Evolutionary conservation across 1,140 invertebrate species (phyloP).

Genomic region (Heliconius himera): DNA sequence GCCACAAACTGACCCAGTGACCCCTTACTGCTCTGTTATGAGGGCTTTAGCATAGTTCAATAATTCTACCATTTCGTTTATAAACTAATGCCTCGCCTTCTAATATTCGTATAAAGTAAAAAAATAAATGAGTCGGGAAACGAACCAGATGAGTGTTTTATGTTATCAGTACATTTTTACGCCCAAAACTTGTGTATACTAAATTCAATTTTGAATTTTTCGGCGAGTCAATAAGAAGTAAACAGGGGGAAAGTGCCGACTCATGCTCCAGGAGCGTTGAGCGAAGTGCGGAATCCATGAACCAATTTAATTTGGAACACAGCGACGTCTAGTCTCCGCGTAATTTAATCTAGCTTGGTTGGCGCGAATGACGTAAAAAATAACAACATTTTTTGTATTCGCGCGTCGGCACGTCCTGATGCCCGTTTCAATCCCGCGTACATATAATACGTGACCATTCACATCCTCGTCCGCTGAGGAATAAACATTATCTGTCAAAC

Average conservation of each 20-base stretch:
- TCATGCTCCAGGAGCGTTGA: constrained; percentile 27
- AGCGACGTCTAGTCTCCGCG: constrained; percentile 52
- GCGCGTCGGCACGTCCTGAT: constrained; percentile 58
- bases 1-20: constrained; percentile 38
- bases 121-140: not conserved
- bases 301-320: constrained; percentile 62
- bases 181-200: not conserved
- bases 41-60: constrained; percentile 9
- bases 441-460: constrained; percentile 75
- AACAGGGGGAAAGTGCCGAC: constrained; percentile 28
- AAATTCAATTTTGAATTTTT: constrained; percentile 15
- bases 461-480: constrained; percentile 54
- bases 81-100: too few species aligned
- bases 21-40: constrained; percentile 20
- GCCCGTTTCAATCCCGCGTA: constrained; percentile 64
- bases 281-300: constrained; percentile 51
- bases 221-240: constrained; percentile 32
- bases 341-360: constrained; percentile 62
- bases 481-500: constrained; percentile 71
- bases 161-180: not conserved
- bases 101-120: not conserved
- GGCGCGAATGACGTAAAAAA: constrained; percentile 51
- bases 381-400: constrained; percentile 63
- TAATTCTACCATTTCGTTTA: not conserved
- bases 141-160: not conserved